phyloP scores from a whole-genome alignment of 1,140 invertebrate species.

The Leptinotarsa lineolata region DNA sequence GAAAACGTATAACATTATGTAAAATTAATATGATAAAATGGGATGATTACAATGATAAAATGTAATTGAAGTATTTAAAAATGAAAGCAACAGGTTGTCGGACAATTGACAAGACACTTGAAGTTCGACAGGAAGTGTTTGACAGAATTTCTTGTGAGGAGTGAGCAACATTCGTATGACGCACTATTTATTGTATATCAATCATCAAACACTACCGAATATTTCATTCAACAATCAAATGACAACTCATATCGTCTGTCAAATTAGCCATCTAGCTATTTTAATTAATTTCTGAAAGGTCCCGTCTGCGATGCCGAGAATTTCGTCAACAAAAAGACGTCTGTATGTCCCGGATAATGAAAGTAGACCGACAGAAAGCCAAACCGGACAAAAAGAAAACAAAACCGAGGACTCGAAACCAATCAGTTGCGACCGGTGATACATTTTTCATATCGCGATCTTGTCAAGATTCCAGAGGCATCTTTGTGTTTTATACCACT shows the following conservation, averaged over 20 bases:
- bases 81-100: no score
- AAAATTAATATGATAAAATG: no score
- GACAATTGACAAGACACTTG: no score
- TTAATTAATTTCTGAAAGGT: constrained; percentile 40
- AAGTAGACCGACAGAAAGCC: constrained; percentile 31
- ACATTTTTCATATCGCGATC: constrained; percentile 42
- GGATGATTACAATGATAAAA: no score
- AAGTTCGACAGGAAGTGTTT: no score
- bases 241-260: constrained; percentile 18
- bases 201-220: no score
- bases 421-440: constrained; percentile 41
- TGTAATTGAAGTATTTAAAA: no score
- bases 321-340: constrained; percentile 38
- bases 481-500: constrained; percentile 30
- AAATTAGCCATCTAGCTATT: constrained; percentile 31
- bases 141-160: no score
- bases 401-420: constrained; percentile 35
- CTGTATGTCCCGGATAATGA: constrained; percentile 40
- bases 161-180: no score
- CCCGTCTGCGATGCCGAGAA: constrained; percentile 33
- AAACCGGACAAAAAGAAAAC: not conserved
- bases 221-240: not conserved
- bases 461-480: constrained; percentile 41
- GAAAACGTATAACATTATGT: no score
- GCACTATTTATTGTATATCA: no score